Percentiles rank a stretch among this genome's conserved stretches.
phyloP scores from a whole-genome alignment of 2,888 invertebrate genomes.

The Aproaerema taeniolella region DNA sequence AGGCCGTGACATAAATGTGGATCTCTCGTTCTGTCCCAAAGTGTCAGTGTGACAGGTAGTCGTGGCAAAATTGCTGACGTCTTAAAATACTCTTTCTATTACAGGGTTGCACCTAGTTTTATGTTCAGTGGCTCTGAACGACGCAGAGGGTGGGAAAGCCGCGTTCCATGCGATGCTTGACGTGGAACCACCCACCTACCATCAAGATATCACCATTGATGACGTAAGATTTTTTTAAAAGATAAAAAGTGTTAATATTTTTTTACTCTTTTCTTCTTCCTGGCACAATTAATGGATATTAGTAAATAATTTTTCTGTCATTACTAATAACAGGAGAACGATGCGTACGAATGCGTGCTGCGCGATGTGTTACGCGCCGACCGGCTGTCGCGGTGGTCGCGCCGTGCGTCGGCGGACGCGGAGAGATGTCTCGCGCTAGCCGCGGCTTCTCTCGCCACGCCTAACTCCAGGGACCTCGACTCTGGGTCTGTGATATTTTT shows the following conservation, averaged over 20 bases:
- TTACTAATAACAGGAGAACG: conserved; percentile 58
- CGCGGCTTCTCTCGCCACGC: conserved; percentile 56
- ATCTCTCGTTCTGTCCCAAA: no score
- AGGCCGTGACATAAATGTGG: no score
- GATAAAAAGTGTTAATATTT: background rate
- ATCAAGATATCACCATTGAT: conserved; percentile 63
- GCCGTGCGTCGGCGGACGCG: conserved; percentile 56
- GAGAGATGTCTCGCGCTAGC: conserved; percentile 67
- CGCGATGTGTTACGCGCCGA: conserved; percentile 68
- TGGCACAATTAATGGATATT: no score
- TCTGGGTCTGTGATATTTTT: no score
- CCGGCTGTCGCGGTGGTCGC: conserved; percentile 63
- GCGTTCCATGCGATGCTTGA: conserved; percentile 94
- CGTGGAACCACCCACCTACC: conserved; percentile 80
- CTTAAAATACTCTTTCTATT: background rate
- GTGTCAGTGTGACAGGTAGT: no score
- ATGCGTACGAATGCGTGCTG: conserved; percentile 61
- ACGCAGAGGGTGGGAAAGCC: conserved; percentile 94
- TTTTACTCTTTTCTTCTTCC: background rate
- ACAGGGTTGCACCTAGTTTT: conserved; percentile 91
- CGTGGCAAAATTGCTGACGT: no score
- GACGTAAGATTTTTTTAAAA: conserved; percentile 52
- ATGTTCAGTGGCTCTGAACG: conserved; percentile 92
- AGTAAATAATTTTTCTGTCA: no score
- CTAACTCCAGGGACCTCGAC: conserved; percentile 45